phyloP scores from a whole-genome alignment of 2,888 invertebrate genomes.

The Stenodema calcarata region DNA sequence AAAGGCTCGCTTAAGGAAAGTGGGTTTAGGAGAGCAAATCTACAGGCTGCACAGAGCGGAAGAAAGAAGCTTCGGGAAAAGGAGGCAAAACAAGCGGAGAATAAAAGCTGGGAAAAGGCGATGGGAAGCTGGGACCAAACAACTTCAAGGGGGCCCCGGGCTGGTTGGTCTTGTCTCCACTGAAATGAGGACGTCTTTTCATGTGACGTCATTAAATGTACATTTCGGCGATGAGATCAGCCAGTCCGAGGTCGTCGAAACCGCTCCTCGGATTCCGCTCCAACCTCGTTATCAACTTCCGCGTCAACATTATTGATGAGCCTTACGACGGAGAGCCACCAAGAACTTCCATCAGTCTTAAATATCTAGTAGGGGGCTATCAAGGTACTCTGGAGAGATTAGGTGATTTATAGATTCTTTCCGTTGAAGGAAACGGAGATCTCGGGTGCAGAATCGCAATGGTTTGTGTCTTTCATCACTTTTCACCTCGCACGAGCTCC shows the following conservation, averaged over 20 bases:
- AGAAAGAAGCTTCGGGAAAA: not conserved
- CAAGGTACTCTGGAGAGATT: not conserved
- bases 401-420: not conserved
- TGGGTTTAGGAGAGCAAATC: conserved; percentile 25
- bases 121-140: not conserved
- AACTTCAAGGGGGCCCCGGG: conserved; percentile 40
- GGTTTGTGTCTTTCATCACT: too few relatives aligned
- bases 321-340: not conserved
- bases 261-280: not conserved
- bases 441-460: too few relatives aligned
- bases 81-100: not conserved
- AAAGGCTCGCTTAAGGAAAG: conserved; percentile 12
- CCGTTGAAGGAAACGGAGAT: too few relatives aligned
- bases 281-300: not conserved
- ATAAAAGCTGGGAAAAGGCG: not conserved
- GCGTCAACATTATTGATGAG: not conserved
- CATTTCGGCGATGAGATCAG: conserved; percentile 59
- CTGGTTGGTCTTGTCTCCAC: conserved; percentile 56
- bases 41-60: not conserved
- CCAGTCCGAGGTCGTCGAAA: conserved; percentile 53
- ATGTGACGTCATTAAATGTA: conserved; percentile 11
- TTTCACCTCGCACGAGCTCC: too few relatives aligned
- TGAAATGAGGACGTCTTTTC: conserved; percentile 54
- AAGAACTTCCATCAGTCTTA: not conserved
- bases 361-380: not conserved